Evolutionary conservation across 30 jellyfish, hydroid and myxozoan species (phyloP).

Genomic region (Catostylus mosaicus): DNA sequence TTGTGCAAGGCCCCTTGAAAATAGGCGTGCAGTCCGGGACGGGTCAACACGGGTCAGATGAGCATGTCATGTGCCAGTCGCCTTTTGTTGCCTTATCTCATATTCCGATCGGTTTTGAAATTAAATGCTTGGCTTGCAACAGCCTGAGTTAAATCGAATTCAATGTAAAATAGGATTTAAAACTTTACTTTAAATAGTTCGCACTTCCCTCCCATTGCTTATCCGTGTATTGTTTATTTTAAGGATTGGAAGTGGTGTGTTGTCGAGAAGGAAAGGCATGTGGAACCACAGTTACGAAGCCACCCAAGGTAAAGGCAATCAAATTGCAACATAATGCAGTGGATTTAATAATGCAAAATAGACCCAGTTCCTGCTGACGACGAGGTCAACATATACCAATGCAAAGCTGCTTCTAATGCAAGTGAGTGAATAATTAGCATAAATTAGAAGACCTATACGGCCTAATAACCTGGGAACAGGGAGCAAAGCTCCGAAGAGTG

Average conservation of each 20-base stretch:
- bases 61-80: constrained; percentile 16
- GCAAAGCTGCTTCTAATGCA: too few relatives aligned
- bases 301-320: neutral
- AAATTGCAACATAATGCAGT: neutral
- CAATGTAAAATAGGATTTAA: constrained; percentile 5
- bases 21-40: constrained; percentile 36
- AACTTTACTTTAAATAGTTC: neutral
- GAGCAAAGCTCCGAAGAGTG: too few relatives aligned
- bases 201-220: neutral
- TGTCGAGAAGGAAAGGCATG: neutral
- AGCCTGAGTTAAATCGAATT: neutral
- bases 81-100: constrained; percentile 13
- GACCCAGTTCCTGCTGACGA: too few relatives aligned
- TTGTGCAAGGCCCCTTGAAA: constrained; percentile 16
- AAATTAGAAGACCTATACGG: too few relatives aligned
- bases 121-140: neutral
- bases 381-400: too few relatives aligned
- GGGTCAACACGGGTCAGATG: constrained; percentile 48
- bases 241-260: neutral
- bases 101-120: neutral
- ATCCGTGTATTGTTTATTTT: neutral
- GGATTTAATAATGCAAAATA: too few relatives aligned
- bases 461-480: too few relatives aligned
- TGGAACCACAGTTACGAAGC: neutral
- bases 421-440: too few relatives aligned